Conservation (phyloP, 2,888 invertebrate species). For the Miltochrista miniata region DNA sequence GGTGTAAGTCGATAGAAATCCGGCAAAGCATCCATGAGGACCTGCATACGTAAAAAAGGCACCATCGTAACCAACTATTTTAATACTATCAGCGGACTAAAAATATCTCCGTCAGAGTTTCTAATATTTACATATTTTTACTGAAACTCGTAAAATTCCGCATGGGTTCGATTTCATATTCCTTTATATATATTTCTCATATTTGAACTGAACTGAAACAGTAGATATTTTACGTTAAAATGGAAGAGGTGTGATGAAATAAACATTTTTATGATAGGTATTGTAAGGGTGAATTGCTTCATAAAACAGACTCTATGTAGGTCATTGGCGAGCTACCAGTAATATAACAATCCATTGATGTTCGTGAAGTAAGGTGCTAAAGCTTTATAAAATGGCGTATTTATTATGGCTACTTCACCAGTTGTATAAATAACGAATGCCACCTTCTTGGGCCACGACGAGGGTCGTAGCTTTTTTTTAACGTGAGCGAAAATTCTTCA, state of each 20-base stretch:
- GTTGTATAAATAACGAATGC: background rate
- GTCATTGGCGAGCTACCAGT: slow-evolving; percentile 29
- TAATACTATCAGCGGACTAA: too few species aligned
- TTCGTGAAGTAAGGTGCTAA: background rate
- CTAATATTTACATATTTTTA: background rate
- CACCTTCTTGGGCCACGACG: too few species aligned
- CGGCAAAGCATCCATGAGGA: too few species aligned
- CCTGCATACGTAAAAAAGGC: too few species aligned
- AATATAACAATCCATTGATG: slow-evolving; percentile 27
- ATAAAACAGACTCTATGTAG: slow-evolving; percentile 63
- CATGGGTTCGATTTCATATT: slow-evolving; percentile 17
- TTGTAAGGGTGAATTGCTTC: slow-evolving; percentile 68
- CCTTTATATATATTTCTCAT: slow-evolving; percentile 30
- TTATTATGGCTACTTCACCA: background rate
- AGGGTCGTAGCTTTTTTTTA: too few species aligned
- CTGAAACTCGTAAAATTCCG: slow-evolving; percentile 2
- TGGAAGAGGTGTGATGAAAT: slow-evolving; percentile 68
- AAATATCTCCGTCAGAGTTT: too few species aligned
- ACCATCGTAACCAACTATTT: too few species aligned
- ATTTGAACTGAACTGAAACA: slow-evolving; percentile 49
- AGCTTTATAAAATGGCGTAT: background rate
- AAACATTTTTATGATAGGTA: slow-evolving; percentile 67
- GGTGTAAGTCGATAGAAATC: too few species aligned
- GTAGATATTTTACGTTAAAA: slow-evolving; percentile 56
- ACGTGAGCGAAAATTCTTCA: too few species aligned